Evolutionary conservation across 2,888 invertebrate species (phyloP).

Genomic region (Nephrotoma flavescens): DNA sequence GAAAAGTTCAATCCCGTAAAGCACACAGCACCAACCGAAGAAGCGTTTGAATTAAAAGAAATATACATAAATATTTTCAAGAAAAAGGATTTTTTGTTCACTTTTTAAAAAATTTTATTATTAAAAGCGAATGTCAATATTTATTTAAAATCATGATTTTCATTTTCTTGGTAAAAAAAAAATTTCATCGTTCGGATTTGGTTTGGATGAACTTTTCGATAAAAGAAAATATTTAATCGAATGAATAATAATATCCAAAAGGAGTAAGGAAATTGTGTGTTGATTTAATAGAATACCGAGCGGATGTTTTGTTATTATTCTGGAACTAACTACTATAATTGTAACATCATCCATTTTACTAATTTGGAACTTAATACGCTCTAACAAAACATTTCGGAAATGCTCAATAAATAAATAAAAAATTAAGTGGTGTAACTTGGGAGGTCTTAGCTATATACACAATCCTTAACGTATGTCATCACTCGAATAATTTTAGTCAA

Average conservation of each 20-base stretch:
- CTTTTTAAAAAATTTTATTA: neutral
- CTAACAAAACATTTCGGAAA: too few species aligned
- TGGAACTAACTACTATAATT: too few species aligned
- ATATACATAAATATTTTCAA: neutral
- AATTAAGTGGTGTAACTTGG: too few species aligned
- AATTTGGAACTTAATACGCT: too few species aligned
- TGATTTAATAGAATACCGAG: too few species aligned
- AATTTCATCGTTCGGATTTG: neutral
- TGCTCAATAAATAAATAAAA: too few species aligned
- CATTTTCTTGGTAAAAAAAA: neutral
- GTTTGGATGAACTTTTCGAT: neutral
- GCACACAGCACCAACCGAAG: neutral
- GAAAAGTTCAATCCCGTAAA: neutral
- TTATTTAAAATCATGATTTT: neutral
- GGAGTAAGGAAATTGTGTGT: neutral
- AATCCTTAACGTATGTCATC: too few species aligned
- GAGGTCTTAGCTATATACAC: too few species aligned
- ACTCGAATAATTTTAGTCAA: too few species aligned
- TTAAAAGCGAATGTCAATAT: neutral
- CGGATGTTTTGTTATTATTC: too few species aligned
- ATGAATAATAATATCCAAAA: neutral
- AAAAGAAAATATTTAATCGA: neutral
- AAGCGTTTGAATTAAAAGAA: neutral
- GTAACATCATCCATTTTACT: too few species aligned
- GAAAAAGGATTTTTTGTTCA: neutral